Percentiles rank a stretch among this genome's conserved stretches.
Conservation (phyloP, 2,797 vertebrate genomes). For the Acropternis orthonyx region DNA sequence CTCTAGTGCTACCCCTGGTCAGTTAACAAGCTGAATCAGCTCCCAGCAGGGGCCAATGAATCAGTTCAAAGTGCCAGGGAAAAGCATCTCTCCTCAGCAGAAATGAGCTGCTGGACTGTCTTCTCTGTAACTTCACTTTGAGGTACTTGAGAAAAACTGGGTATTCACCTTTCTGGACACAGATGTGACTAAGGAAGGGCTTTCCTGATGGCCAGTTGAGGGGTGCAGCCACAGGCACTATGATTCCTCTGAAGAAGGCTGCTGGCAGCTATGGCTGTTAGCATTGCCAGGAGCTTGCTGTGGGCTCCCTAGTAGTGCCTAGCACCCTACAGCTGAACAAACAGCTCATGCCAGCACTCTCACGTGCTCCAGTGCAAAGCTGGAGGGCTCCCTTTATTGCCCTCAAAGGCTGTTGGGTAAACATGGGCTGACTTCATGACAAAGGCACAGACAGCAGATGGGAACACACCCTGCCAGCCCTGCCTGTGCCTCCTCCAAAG, state of each 20-base stretch:
- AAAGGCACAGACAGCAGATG: background rate
- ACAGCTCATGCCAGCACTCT: background rate
- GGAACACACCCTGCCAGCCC: background rate
- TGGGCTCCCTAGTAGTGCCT: background rate
- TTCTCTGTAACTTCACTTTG: background rate
- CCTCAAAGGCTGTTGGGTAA: background rate
- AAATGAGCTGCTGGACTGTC: background rate
- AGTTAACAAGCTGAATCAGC: background rate
- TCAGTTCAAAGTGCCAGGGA: background rate
- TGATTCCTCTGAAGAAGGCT: background rate
- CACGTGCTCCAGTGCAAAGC: background rate
- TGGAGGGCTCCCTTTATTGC: background rate
- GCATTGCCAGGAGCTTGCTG: background rate
- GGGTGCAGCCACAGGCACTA: background rate
- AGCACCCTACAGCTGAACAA: background rate
- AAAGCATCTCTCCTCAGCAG: background rate
- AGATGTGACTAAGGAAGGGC: background rate
- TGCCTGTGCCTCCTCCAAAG: background rate
- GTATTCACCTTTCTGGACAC: background rate
- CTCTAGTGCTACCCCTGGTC: background rate
- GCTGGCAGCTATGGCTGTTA: background rate
- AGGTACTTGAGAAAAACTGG: background rate
- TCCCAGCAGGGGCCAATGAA: background rate
- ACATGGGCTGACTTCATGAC: background rate
- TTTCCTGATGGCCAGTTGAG: background rate